phyloP scores from a whole-genome alignment of 64 coral and sea anemone species.

The Catalaphyllia jardinei region DNA sequence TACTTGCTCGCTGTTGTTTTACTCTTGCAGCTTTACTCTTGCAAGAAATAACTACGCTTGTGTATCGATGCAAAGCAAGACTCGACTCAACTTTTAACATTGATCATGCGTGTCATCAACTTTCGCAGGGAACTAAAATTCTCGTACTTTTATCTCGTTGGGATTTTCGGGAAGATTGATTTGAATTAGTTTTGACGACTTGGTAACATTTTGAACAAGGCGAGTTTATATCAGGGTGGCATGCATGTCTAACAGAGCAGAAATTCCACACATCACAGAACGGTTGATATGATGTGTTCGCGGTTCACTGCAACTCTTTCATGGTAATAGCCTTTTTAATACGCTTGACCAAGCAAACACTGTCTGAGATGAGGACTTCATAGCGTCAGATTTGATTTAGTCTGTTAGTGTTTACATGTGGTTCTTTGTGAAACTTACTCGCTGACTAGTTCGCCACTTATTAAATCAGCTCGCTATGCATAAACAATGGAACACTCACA shows the following conservation, averaged over 20 bases:
- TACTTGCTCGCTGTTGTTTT: neutral
- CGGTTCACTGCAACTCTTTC: neutral
- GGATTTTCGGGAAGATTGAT: too few species aligned
- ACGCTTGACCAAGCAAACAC: neutral
- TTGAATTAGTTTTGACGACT: too few species aligned
- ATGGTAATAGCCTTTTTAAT: too few species aligned
- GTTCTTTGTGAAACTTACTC: neutral
- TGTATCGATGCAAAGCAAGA: too few species aligned
- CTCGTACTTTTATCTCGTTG: too few species aligned
- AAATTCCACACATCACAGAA: neutral
- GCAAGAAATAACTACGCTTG: neutral
- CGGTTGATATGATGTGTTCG: neutral
- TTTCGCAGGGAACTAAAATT: too few species aligned
- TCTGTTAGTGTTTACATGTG: neutral
- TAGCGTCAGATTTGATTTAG: constrained; percentile 14
- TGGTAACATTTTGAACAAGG: too few species aligned
- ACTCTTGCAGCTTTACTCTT: neutral
- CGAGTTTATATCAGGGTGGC: too few species aligned
- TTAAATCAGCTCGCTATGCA: neutral
- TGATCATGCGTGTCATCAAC: neutral
- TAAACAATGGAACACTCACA: neutral
- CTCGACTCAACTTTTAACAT: neutral
- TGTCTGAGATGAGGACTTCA: neutral
- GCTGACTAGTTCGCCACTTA: neutral
- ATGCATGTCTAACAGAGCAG: too few species aligned